A percentile compares a stretch with the other conserved stretches of the same genome.
phyloP scores from a whole-genome alignment of 2,797 vertebrate genomes.

The Manis pentadactyla region DNA sequence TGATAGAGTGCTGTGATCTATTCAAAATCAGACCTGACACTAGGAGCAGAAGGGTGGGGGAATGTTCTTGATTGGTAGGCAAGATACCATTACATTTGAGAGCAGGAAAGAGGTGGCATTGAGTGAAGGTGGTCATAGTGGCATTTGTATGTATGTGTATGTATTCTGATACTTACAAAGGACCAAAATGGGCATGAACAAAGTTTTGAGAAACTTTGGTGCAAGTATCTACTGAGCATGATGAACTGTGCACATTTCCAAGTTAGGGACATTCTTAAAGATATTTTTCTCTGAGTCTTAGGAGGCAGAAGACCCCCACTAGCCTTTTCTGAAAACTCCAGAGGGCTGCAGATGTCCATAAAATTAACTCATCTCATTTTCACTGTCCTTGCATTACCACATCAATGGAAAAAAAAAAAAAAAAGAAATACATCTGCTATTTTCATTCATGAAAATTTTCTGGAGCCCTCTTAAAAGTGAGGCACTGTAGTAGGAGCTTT shows the following conservation, averaged over 20 bases:
- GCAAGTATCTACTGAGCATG: neutral
- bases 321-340: constrained; percentile 6
- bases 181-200: neutral
- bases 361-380: constrained; percentile 10
- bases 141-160: neutral
- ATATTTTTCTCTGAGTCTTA: neutral
- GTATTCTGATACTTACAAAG: neutral
- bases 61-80: neutral
- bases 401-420: neutral
- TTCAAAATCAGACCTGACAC: constrained; percentile 3
- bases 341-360: neutral
- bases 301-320: neutral
- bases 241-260: neutral
- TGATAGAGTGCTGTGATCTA: neutral
- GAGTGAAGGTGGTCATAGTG: neutral
- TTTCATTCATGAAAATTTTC: neutral
- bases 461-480: neutral
- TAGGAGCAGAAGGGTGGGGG: neutral
- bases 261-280: neutral
- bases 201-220: neutral
- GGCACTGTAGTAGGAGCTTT: neutral
- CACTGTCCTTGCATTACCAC: neutral
- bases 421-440: neutral
- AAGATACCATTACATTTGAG: neutral
- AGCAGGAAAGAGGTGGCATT: neutral